Evolutionary conservation across 2,797 vertebrate genomes (phyloP).

Genomic region (Catamblyrhynchus diadema): DNA sequence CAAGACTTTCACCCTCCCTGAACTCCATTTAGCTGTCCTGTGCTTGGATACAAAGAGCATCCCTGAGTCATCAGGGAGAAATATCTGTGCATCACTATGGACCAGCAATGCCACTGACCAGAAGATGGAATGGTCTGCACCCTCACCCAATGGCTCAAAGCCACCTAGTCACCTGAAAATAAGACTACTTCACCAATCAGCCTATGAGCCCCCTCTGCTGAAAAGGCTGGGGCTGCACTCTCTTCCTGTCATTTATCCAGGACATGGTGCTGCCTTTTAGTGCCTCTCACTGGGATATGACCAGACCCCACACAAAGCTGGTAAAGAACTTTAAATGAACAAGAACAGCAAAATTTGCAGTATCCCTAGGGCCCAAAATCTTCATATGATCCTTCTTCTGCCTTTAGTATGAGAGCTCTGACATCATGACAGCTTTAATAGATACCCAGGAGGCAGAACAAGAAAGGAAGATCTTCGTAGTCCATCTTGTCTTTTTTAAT

Average conservation of each 20-base stretch:
- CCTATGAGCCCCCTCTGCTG: background rate
- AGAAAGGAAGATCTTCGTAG: slow-evolving; percentile 14
- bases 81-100: background rate
- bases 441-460: slow-evolving; percentile 60
- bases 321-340: slow-evolving; percentile 28
- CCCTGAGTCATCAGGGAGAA: background rate
- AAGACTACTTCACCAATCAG: slow-evolving; percentile 35
- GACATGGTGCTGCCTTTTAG: background rate
- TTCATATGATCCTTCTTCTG: slow-evolving; percentile 50
- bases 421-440: slow-evolving; percentile 69
- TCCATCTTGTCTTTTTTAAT: slow-evolving; percentile 62
- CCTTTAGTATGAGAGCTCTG: slow-evolving; percentile 50
- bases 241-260: slow-evolving; percentile 24
- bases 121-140: background rate
- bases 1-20: background rate
- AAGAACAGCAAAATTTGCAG: background rate
- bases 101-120: background rate
- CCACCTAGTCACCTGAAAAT: slow-evolving; percentile 4
- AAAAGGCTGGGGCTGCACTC: slow-evolving; percentile 3
- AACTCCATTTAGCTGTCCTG: background rate
- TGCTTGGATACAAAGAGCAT: background rate
- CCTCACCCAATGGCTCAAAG: background rate
- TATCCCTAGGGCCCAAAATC: slow-evolving; percentile 31
- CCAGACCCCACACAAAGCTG: background rate
- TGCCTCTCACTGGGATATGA: background rate